Evolutionary conservation across 1,140 invertebrate species (phyloP), one percentile per base, ranked within the genome.

Genomic region (Trachymyrmex septentrionalis): DNA sequence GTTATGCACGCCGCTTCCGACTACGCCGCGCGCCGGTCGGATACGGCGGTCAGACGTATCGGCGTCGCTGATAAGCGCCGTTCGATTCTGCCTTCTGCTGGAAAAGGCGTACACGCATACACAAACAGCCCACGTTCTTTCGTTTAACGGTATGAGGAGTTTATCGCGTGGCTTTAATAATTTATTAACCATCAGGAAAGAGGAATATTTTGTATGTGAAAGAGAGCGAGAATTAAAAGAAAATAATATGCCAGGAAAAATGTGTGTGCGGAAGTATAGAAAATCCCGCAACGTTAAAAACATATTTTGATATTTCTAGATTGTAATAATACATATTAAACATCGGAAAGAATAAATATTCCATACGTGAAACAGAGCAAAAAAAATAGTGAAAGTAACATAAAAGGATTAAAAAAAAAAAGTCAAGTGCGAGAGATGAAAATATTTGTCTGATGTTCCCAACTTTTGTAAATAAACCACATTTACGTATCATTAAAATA

Each of bases 1-100:
- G 84, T 85, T 27, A 91, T 90, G 84, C 87, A 85, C 78, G 80
- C 72, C 63, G 82, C 86, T 76, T 90, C 78, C 78, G 80, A 59
- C 48, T 82, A 77, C 71, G 61, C 57, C 63, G 48, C 48, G 48
- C 48, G 48, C 14, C 48, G 48, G 64, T 76, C 73, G 85, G 59
- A 55, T 57, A 81, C 67, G 44, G 59, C 69, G 75, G 69, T 61
- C 85, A 86, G 76, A 55, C 77, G 85, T 88, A 88, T 88, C 85
- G 87, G 85, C 73, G 72, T n/a, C 78, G 44, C 38, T 44, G 87
- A 88, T 88, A 88, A 88, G 64, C 30, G 12, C 57, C n/a, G 64
- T 77, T 87, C 87, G 86, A 76, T 81, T 80, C 24, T 48, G 24
- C 12, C 27, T 50, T 72, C 50, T 27, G 12, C 14, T 71, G 57